These are phyloP conservation scores for Porites australiensis DNA, from an alignment of 64 coral and sea anemone genomes.

Conservation along the genomic window DNA sequence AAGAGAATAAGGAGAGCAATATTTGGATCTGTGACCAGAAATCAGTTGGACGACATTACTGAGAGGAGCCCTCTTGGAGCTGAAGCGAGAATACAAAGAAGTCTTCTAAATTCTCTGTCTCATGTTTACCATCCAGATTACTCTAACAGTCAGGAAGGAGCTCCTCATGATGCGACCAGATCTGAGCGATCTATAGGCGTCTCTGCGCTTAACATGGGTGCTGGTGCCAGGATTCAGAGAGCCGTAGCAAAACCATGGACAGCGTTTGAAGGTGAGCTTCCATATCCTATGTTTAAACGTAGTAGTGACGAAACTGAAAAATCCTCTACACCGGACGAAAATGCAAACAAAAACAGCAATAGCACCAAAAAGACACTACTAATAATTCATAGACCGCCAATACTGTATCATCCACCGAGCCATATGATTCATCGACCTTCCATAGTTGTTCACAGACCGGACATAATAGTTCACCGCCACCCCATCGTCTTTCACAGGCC, in stretches of 20 bases:
- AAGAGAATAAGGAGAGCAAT: constrained; percentile 42
- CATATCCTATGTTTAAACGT: constrained; percentile 65
- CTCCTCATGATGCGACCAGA: not conserved
- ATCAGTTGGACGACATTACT: not conserved
- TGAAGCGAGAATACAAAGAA: constrained; percentile 61
- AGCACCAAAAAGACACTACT: constrained; percentile 83
- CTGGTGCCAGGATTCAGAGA: constrained; percentile 43
- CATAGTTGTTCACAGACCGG: constrained; percentile 92
- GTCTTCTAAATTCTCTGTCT: not conserved
- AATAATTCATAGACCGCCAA: constrained; percentile 87
- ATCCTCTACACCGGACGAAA: constrained; percentile 41
- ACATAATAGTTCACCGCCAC: constrained; percentile 92
- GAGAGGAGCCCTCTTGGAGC: constrained; percentile 67
- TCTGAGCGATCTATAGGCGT: not conserved
- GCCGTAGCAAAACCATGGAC: constrained; percentile 28
- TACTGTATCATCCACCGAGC: constrained; percentile 92
- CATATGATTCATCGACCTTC: constrained; percentile 89
- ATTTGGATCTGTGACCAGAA: constrained; percentile 14
- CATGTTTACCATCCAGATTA: not conserved
- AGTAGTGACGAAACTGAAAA: constrained; percentile 31
- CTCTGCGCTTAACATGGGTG: not conserved
- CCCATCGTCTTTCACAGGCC: constrained; percentile 94
- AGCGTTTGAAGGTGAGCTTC: constrained; percentile 57
- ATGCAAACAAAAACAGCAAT: constrained; percentile 55
- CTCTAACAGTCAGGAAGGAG: not conserved